A percentile compares a stretch with the other conserved stretches of the same genome.
Evolutionary conservation across 2,113 vertebrate genomes (phyloP).

Genomic region (Mohoua ochrocephala): DNA sequence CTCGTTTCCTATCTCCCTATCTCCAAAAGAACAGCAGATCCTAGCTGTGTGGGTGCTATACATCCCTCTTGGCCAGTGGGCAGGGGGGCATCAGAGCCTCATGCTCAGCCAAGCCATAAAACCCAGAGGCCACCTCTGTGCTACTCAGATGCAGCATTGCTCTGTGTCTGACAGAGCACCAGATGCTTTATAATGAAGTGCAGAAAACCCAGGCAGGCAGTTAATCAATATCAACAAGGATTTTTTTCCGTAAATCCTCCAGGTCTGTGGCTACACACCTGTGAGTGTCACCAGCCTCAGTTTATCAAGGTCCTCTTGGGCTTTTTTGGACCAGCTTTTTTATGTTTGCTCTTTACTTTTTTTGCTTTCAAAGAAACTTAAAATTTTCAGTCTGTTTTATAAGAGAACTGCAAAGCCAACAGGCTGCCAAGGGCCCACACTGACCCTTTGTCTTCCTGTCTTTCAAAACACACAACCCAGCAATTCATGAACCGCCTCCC

Average conservation of each 20-base stretch:
- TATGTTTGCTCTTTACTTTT: background rate
- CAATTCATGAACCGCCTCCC: background rate
- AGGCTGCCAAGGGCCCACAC: background rate
- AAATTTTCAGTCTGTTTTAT: background rate
- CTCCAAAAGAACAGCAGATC: background rate
- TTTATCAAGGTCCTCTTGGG: background rate
- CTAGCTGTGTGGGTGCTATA: no score
- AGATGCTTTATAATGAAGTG: background rate
- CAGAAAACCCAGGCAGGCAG: background rate
- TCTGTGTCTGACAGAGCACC: background rate
- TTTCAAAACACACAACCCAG: background rate
- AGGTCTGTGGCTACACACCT: background rate
- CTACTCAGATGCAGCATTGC: background rate
- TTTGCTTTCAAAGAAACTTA: background rate
- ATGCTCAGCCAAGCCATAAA: background rate
- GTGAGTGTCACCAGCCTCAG: background rate
- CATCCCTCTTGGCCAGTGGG: background rate
- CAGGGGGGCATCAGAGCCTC: background rate
- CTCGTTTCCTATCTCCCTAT: background rate
- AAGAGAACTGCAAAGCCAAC: background rate
- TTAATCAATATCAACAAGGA: background rate
- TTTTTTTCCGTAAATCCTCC: background rate
- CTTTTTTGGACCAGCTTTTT: background rate
- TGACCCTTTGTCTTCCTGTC: rapidly evolving
- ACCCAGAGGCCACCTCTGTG: background rate